Percentiles rank a stretch among this genome's conserved stretches.
Evolutionary conservation across 2,113 vertebrate genomes (phyloP).

Genomic region (Ceyx cyanopectus): DNA sequence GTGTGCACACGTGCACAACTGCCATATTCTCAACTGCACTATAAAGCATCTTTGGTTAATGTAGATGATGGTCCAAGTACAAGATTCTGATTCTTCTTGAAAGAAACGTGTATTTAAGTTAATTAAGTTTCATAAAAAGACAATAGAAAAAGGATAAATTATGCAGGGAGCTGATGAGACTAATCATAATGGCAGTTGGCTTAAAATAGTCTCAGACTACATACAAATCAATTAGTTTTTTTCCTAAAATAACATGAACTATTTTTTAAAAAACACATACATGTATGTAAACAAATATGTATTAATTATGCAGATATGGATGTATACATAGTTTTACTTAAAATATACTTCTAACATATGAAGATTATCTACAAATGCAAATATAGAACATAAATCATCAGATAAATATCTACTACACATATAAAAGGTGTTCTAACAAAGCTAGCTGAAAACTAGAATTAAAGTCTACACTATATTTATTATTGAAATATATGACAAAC

Average conservation of each 20-base stretch:
- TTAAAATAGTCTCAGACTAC: neutral
- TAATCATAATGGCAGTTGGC: neutral
- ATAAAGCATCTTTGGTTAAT: neutral
- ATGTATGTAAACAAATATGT: neutral
- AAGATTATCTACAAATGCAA: neutral
- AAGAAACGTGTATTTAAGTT: neutral
- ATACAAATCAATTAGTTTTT: neutral
- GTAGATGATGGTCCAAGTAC: neutral
- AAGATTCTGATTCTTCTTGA: neutral
- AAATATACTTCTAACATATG: neutral
- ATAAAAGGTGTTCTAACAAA: neutral
- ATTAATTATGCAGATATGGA: neutral
- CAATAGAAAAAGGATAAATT: neutral
- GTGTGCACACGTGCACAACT: accelerated
- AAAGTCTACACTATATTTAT: neutral
- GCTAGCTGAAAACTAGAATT: neutral
- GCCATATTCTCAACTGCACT: neutral
- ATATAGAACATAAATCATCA: neutral
- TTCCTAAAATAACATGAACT: neutral
- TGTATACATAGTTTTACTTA: neutral
- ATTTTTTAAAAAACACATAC: neutral
- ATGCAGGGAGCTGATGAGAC: neutral
- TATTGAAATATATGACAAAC: neutral
- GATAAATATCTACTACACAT: neutral
- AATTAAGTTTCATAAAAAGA: neutral